Evolutionary conservation across 2,888 invertebrate genomes (phyloP).

Genomic region (Lymantria dispar): DNA sequence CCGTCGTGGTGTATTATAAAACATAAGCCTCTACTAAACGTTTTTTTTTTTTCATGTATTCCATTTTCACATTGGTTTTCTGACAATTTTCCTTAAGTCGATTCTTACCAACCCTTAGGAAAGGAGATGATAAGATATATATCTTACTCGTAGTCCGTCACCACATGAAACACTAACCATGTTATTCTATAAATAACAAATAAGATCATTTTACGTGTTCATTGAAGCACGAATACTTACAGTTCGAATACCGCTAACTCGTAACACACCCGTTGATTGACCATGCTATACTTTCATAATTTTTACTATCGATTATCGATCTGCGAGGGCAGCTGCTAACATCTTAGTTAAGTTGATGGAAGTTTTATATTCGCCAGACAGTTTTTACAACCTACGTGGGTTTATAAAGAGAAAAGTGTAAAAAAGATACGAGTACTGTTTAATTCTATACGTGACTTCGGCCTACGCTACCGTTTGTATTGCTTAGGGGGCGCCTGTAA

Average conservation of each 20-base stretch:
- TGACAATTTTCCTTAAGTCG: too few relatives aligned
- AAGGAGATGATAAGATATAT: too few relatives aligned
- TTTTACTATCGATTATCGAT: neutral
- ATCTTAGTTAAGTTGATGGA: neutral
- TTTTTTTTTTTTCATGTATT: too few relatives aligned
- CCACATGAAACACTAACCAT: slow-evolving; percentile 20
- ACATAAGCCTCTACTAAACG: too few relatives aligned
- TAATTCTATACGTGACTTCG: slow-evolving; percentile 13
- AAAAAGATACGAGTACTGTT: neutral
- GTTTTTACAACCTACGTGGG: neutral
- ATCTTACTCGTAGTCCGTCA: slow-evolving; percentile 7
- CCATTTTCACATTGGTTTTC: too few relatives aligned
- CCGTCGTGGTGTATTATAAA: too few relatives aligned
- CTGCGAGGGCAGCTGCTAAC: neutral
- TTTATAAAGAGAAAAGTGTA: slow-evolving; percentile 1
- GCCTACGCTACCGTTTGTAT: slow-evolving; percentile 12
- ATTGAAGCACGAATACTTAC: neutral
- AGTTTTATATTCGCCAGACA: neutral
- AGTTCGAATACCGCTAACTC: neutral
- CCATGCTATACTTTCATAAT: neutral
- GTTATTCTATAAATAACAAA: neutral
- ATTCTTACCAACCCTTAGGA: too few relatives aligned
- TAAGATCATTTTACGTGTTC: neutral
- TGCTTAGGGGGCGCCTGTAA: slow-evolving; percentile 14
- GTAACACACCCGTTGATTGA: neutral